These are phyloP conservation scores for Corvus cornix DNA, from an alignment of 2,113 vertebrate species.

Conservation along the genomic window DNA sequence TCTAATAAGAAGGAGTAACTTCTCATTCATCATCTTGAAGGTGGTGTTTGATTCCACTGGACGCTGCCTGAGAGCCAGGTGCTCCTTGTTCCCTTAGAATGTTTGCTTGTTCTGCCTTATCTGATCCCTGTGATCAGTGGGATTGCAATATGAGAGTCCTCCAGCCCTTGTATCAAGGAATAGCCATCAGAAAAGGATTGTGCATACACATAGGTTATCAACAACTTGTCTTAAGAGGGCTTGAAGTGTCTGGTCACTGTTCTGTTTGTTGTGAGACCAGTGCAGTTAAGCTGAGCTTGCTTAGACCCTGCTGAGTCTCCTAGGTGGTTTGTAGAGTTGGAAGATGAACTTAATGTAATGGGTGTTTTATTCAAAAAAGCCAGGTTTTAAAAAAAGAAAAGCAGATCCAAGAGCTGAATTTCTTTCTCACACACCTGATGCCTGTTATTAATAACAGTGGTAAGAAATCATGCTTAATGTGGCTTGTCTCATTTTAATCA, in stretches of 20 bases:
- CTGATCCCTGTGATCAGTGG: background rate
- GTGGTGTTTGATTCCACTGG: background rate
- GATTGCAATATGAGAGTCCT: background rate
- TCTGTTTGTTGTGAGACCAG: background rate
- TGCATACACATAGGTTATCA: background rate
- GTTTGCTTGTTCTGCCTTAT: background rate
- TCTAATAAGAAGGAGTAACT: background rate
- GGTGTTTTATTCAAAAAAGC: background rate
- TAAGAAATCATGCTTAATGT: background rate
- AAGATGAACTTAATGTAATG: background rate
- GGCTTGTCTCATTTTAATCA: background rate
- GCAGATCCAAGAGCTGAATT: background rate
- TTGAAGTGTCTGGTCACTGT: background rate
- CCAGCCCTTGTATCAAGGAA: fast-evolving
- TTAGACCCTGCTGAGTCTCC: background rate
- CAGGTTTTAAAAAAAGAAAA: background rate
- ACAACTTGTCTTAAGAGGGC: background rate
- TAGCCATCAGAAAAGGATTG: background rate
- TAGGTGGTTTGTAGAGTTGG: background rate
- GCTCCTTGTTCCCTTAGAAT: background rate
- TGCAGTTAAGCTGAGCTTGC: background rate
- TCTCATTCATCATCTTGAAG: background rate
- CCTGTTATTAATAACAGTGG: background rate
- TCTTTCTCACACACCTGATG: background rate
- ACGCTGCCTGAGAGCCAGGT: background rate